phyloP scores from a whole-genome alignment of 1,140 invertebrate species.

The Macrosteles quadrilineatus region DNA sequence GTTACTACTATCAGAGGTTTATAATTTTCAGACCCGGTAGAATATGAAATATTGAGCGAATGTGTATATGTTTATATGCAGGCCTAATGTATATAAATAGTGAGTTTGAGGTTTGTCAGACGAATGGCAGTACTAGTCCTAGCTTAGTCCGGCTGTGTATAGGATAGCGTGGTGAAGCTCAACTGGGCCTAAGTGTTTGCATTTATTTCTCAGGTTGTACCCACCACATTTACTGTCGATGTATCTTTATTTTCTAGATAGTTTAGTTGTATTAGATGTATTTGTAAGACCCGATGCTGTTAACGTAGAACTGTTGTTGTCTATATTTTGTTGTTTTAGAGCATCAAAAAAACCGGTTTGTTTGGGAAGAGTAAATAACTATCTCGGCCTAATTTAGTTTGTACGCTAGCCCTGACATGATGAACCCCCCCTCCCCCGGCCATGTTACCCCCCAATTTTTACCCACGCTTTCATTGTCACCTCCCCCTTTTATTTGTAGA shows the following conservation, averaged over 20 bases:
- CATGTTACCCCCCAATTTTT: background rate
- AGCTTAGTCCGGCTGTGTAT: background rate
- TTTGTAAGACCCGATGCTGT: background rate
- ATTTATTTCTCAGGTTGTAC: constrained; percentile 28
- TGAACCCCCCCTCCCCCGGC: background rate
- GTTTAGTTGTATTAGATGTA: constrained; percentile 7
- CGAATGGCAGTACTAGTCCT: background rate
- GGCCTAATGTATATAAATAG: constrained; percentile 18
- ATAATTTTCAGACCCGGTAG: too few relatives aligned
- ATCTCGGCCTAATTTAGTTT: constrained; percentile 20
- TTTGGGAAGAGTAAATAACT: constrained; percentile 5
- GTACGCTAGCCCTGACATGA: background rate
- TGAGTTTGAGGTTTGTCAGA: background rate
- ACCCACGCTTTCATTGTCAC: background rate
- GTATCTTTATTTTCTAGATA: background rate
- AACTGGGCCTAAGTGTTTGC: constrained; percentile 28
- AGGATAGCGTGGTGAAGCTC: constrained; percentile 9
- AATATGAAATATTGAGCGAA: too few relatives aligned
- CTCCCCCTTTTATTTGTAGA: constrained; percentile 2
- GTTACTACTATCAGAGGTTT: too few relatives aligned
- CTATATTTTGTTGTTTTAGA: background rate
- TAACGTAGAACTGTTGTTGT: background rate
- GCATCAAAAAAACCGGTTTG: background rate
- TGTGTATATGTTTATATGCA: constrained; percentile 1
- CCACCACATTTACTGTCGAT: background rate